Evolutionary conservation across 2,113 vertebrate species (phyloP).

Genomic region (Apus apus): DNA sequence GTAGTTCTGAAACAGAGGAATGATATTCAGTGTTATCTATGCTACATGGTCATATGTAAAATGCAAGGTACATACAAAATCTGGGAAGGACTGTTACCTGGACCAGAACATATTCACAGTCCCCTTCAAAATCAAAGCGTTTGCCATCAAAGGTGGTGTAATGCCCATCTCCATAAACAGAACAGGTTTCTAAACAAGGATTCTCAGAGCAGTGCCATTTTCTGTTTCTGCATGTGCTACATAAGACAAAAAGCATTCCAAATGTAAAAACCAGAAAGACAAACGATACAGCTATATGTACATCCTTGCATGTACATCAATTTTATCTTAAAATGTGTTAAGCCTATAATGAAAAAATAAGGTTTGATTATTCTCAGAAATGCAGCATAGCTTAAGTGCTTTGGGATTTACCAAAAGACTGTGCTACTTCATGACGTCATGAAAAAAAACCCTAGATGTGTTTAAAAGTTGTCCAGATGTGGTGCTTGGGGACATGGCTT

Average conservation of each 20-base stretch:
- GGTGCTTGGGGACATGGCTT: too few species aligned
- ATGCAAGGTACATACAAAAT: background rate
- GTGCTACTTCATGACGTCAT: background rate
- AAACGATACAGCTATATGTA: background rate
- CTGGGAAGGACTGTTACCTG: conserved; percentile 79
- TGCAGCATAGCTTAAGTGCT: background rate
- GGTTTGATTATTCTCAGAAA: background rate
- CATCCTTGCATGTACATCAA: background rate
- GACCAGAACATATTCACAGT: conserved; percentile 90
- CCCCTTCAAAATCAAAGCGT: conserved; percentile 88
- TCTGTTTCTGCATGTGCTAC: conserved; percentile 82
- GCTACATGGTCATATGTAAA: background rate
- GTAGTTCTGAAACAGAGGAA: conserved; percentile 78
- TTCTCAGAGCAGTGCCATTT: conserved; percentile 85
- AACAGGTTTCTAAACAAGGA: conserved; percentile 84
- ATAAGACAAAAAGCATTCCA: background rate
- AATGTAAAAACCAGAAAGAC: background rate
- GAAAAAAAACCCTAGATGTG: background rate
- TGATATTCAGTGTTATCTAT: background rate
- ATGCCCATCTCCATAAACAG: conserved; percentile 92
- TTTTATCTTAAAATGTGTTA: background rate
- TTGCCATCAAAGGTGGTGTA: conserved; percentile 92
- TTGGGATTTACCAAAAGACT: background rate
- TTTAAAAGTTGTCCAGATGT: too few species aligned
- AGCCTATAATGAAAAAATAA: background rate